Conservation (phyloP, 2,113 vertebrate genomes). For the Pandion haliaetus region DNA sequence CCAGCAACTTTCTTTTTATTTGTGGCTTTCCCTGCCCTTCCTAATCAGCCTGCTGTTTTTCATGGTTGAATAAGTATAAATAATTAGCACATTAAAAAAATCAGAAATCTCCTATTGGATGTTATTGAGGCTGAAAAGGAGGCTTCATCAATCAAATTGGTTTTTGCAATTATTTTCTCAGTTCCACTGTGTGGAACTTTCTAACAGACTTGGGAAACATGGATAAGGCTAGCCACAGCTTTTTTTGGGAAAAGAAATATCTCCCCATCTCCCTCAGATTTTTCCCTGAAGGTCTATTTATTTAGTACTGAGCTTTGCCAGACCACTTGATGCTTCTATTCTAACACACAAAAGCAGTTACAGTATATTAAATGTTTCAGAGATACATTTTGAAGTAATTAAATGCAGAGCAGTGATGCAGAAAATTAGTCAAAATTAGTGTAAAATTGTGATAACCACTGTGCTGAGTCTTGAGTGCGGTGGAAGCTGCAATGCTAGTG, state of each 20-base stretch:
- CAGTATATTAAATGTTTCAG: constrained; percentile 3
- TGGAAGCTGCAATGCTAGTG: background rate
- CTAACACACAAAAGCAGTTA: constrained; percentile 1
- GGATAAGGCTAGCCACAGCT: background rate
- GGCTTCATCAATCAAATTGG: background rate
- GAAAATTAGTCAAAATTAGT: constrained; percentile 55
- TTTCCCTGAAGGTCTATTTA: constrained; percentile 21
- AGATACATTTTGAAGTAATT: constrained; percentile 49
- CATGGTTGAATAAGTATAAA: background rate
- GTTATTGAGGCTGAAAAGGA: background rate
- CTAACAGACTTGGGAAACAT: background rate
- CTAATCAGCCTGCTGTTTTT: background rate
- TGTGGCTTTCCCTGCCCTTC: background rate
- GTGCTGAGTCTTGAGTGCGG: background rate
- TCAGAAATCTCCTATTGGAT: background rate
- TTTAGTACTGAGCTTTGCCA: constrained; percentile 51
- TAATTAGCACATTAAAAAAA: background rate
- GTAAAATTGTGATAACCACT: constrained; percentile 30
- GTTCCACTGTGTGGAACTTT: background rate
- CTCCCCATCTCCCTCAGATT: background rate
- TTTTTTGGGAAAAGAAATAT: background rate
- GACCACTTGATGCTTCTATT: constrained; percentile 25
- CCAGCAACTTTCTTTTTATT: background rate
- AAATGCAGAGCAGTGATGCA: constrained; percentile 9
- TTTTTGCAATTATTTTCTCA: constrained; percentile 4